Conservation (phyloP, 2,888 invertebrate genomes). For the Neoscelio sp. region DNA sequence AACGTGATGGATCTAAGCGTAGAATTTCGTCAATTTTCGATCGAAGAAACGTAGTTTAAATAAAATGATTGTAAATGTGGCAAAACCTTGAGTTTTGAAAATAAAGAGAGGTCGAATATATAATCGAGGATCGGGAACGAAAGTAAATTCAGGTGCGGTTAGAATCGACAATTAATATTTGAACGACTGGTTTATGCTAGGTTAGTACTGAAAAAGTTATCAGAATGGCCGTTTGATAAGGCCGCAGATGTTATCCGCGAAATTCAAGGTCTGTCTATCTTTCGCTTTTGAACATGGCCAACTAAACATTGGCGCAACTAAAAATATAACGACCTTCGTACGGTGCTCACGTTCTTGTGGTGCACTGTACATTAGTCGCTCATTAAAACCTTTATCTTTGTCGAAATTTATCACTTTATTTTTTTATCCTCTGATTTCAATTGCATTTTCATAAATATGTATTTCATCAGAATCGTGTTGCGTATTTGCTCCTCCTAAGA, state of each 20-base stretch:
- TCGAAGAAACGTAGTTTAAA: too few relatives aligned
- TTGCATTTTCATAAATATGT: background rate
- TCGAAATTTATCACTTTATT: slow-evolving; percentile 20
- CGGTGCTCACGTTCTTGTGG: slow-evolving; percentile 79
- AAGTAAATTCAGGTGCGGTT: slow-evolving; percentile 80
- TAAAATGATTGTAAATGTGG: slow-evolving; percentile 4
- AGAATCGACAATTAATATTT: slow-evolving; percentile 80
- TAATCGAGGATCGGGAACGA: too few relatives aligned
- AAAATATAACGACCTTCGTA: slow-evolving; percentile 82
- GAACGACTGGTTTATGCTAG: slow-evolving; percentile 82
- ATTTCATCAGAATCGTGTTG: too few relatives aligned
- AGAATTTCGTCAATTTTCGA: slow-evolving; percentile 38
- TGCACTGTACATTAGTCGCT: slow-evolving; percentile 73
- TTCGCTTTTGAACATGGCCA: slow-evolving; percentile 78
- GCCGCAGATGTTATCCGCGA: slow-evolving; percentile 83
- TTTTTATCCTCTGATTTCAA: slow-evolving; percentile 20
- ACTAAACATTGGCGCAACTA: slow-evolving; percentile 82
- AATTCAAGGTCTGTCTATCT: slow-evolving; percentile 83
- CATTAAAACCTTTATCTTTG: slow-evolving; percentile 39
- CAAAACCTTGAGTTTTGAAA: slow-evolving; percentile 1
- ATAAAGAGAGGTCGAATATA: slow-evolving; percentile 14
- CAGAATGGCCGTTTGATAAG: slow-evolving; percentile 79
- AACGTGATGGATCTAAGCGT: slow-evolving; percentile 36
- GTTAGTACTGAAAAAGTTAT: slow-evolving; percentile 82
- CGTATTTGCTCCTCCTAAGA: too few relatives aligned